Evolutionary conservation across 2,888 invertebrate genomes (phyloP).

Genomic region (Epiblema foenella): DNA sequence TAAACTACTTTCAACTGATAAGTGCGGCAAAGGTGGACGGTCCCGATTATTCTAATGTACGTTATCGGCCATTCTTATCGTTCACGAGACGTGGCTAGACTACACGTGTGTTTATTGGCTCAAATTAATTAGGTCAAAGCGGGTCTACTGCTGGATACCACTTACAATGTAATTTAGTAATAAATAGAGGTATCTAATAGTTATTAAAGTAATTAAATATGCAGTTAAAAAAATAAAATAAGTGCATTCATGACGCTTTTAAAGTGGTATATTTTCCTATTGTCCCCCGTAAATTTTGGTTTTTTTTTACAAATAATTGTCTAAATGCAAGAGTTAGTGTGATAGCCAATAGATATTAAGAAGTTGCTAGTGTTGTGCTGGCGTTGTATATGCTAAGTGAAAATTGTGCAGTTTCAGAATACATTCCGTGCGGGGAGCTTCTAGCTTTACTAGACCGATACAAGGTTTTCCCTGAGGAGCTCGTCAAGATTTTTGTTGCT

Average conservation of each 20-base stretch:
- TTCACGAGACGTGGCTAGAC: conserved; percentile 42
- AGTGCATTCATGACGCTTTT: too few species aligned
- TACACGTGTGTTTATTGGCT: conserved; percentile 45
- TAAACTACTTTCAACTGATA: conserved; percentile 8
- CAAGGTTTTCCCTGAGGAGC: conserved; percentile 89
- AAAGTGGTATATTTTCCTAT: too few species aligned
- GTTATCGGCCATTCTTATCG: conserved; percentile 42
- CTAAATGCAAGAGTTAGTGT: too few species aligned
- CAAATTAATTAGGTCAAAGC: conserved; percentile 39
- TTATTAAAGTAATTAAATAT: background rate
- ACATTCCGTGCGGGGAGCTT: conserved; percentile 93
- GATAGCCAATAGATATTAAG: too few species aligned
- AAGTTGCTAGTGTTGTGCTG: too few species aligned
- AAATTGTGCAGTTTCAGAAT: conserved; percentile 89
- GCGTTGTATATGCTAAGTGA: background rate
- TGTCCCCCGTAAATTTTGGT: too few species aligned
- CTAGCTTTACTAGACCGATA: conserved; percentile 89
- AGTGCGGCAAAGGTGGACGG: conserved; percentile 16
- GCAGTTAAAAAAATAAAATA: too few species aligned
- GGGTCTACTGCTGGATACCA: conserved; percentile 45
- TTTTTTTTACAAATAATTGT: too few species aligned
- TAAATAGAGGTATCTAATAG: background rate
- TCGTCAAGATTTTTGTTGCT: conserved; percentile 93
- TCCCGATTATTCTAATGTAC: conserved; percentile 37
- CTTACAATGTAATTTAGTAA: background rate